Evolutionary conservation across 2,797 vertebrate species (phyloP), one percentile per base, ranked within the genome.

Genomic region (Anguilla pacifica): DNA sequence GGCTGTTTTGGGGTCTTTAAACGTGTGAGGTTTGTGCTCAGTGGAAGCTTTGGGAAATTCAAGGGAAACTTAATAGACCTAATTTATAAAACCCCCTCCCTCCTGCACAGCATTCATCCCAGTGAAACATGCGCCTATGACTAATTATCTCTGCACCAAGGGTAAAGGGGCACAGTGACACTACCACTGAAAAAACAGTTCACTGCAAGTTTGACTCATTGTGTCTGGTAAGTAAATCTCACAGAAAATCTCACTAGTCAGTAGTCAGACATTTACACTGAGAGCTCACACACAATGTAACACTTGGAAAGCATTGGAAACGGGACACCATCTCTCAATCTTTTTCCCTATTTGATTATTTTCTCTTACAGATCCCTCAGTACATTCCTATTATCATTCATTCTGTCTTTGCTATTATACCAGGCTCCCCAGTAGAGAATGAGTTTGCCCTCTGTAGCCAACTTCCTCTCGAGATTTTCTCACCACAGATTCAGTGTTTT

Each of bases 151-250:
- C 19, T 82, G 43, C 79, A 0, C 46, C 39, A 82, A 77, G 79
- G 79, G 79, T n/a, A 82, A n/a, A 51, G 22, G 79, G 43, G 13
- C 79, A 82, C 43, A 25, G 79, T 49, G 79, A 82, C 79, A 82
- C 43, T 49, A 51, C 25, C 46, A 46, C 79, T 49, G 43, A 51
- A 82, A 70, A 49, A 51, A 49, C 22, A 43, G 3, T 43, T 82
- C 22, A 82, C 46, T 51, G 79, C 72, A 46, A 51, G 79, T n/a
- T 82, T 51, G 79, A 51, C 79, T 25, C 79, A 79, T 43, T 79
- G 35, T 46, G 74, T 79, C 3, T 79, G 67, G 67, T 2, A 6
- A 79, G 74, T 25, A 43, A 43, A 79, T 79, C 35, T 35, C 35
- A 79, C 35, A 10, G 25, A n/a, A 49, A 49, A 82, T 82, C 46